A percentile compares a stretch with the other conserved stretches of the same genome.
Evolutionary conservation across 92 coral and sea anemone genomes (phyloP).

Genomic region (Pocillopora grandis): DNA sequence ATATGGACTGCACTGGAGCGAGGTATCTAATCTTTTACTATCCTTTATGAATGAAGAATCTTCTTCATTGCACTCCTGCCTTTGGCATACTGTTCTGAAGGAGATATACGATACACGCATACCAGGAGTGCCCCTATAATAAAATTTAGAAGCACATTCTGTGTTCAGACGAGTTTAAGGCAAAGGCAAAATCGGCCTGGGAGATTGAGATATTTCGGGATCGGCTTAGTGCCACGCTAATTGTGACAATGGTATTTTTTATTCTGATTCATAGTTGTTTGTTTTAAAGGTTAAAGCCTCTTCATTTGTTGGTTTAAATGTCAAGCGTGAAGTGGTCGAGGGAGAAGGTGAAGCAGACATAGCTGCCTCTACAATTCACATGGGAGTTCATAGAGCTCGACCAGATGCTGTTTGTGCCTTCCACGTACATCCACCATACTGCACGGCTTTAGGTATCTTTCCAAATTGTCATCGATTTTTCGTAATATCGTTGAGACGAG

Average conservation of each 20-base stretch:
- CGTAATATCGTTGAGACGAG: not conserved
- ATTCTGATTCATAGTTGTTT: too few species aligned
- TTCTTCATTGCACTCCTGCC: too few species aligned
- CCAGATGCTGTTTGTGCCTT: conserved; percentile 79
- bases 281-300: conserved; percentile 45
- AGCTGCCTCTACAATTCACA: conserved; percentile 76
- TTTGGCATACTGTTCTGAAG: too few species aligned
- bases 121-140: too few species aligned
- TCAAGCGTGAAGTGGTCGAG: conserved; percentile 60
- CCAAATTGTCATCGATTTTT: too few species aligned
- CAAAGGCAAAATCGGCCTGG: too few species aligned
- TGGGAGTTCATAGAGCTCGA: conserved; percentile 65
- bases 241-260: too few species aligned
- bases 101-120: too few species aligned
- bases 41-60: not conserved
- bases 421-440: conserved; percentile 86
- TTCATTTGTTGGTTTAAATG: conserved; percentile 65
- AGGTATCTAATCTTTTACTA: conserved; percentile 39
- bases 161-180: too few species aligned
- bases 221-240: too few species aligned
- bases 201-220: too few species aligned
- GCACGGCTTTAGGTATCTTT: conserved; percentile 73
- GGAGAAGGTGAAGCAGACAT: conserved; percentile 65
- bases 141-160: too few species aligned
- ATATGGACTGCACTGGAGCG: conserved; percentile 89